Evolutionary conservation across 2,113 vertebrate species (phyloP), one percentile per base, ranked within the genome.

Genomic region (Edolisoma coerulescens): DNA sequence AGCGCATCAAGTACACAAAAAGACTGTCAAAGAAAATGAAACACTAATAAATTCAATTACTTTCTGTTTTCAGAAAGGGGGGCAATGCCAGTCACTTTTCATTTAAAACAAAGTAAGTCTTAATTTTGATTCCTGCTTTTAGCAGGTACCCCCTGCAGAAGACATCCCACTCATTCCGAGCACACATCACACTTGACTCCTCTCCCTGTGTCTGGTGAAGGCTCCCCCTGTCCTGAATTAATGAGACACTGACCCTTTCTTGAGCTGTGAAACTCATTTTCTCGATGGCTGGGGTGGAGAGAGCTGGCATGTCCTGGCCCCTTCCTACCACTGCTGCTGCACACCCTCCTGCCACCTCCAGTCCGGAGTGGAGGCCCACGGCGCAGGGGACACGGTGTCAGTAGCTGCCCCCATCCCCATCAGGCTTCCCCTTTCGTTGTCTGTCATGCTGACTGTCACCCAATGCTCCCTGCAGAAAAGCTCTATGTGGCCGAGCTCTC

Each of bases 11-110:
- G 87, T 96, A 97, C 77, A 94, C 84, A 97, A 95, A 95, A 95
- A 95, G 95, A 94, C 95, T 97, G 98, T 97, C 98, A 98, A 97
- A 96, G 93, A 97, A 97, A 98, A 98, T 98, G 98, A 97, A 96
- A 92, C 83, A 90, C 97, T 97, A 97, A 98, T 96, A 96, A 98
- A 98, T 98, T 98, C 79, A 96, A 98, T 98, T 98, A 98, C 94
- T 94, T 95, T 77, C 80, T 91, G 87, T 96, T 98, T 98, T 97
- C 95, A 26, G 77, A 63, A 82, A 84, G 78, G 47, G 79, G 49
- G 88, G 96, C 77, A 77, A 94, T 77, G 78, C 53, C 96, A 97
- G 92, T 97, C 97, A 96, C 90, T 97, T 95, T 97, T 97, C 85
- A 97, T 98, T 96, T 96, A 27, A 61, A 96, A 97, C 90, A 95